Percentiles rank a stretch among this genome's conserved stretches.
Evolutionary conservation across 2,113 vertebrate species (phyloP).

Genomic region (Neoarius graeffei): DNA sequence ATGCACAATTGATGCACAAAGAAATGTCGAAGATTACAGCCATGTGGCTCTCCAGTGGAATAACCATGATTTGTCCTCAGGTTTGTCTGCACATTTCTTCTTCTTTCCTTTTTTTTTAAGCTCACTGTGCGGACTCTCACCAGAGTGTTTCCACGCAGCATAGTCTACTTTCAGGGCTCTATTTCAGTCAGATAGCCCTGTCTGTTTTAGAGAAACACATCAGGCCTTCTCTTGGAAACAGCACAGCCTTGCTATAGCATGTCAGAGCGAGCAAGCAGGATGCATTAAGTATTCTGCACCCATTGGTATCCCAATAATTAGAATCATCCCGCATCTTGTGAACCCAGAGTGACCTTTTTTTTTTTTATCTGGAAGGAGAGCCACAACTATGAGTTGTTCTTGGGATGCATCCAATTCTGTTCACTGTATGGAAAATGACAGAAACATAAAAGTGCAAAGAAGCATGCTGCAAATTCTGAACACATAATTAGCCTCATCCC

Average conservation of each 20-base stretch:
- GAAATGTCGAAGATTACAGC: conserved; percentile 1
- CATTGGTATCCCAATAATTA: conserved; percentile 71
- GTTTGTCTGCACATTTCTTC: conserved; percentile 42
- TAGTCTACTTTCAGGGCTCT: conserved; percentile 17
- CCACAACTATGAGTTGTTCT: conserved; percentile 70
- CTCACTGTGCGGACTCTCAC: conserved; percentile 6
- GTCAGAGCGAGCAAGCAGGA: conserved; percentile 33
- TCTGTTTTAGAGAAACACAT: conserved; percentile 14
- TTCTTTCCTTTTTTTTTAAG: conserved; percentile 13
- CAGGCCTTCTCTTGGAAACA: conserved; percentile 38
- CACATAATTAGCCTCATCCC: conserved; percentile 74
- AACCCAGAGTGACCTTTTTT: conserved; percentile 71
- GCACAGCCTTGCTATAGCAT: conserved; percentile 13
- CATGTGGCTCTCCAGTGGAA: conserved; percentile 23
- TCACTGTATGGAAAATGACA: conserved; percentile 74
- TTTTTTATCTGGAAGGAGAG: conserved; percentile 59
- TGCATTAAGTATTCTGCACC: conserved; percentile 58
- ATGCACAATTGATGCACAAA: conserved; percentile 2
- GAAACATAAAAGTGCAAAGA: conserved; percentile 71
- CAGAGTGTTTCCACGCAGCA: conserved; percentile 14
- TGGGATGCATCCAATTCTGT: conserved; percentile 72
- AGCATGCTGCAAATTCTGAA: conserved; percentile 70
- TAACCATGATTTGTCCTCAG: conserved; percentile 36
- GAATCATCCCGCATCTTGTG: conserved; percentile 66
- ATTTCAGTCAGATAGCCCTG: conserved; percentile 30